Percentiles rank a stretch among this genome's conserved stretches.
These are phyloP conservation scores for Bos javanicus DNA, from an alignment of 2,113 vertebrate genomes.

Conservation along the genomic window DNA sequence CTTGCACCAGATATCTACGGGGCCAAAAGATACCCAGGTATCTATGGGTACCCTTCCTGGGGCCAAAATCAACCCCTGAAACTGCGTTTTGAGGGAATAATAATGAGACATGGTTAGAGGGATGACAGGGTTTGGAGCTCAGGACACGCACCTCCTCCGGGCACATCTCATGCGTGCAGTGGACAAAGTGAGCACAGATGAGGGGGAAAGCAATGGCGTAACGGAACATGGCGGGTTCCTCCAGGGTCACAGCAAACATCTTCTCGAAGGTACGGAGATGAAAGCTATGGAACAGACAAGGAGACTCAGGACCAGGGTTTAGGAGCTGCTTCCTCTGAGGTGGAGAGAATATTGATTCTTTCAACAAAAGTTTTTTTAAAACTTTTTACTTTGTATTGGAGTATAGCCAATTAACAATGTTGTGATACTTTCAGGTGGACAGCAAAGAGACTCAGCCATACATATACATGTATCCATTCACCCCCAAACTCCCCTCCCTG, in stretches of 20 bases:
- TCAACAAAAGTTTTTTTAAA: background rate
- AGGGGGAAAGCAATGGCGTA: slow-evolving; percentile 89
- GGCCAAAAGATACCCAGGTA: background rate
- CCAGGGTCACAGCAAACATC: slow-evolving; percentile 86
- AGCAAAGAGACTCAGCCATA: background rate
- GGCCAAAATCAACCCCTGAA: background rate
- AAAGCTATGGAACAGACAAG: slow-evolving; percentile 80
- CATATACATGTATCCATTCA: background rate
- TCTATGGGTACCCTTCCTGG: background rate
- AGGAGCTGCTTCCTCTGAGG: background rate
- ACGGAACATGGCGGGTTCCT: slow-evolving; percentile 86
- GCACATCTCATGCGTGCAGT: slow-evolving; percentile 86
- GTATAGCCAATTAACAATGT: background rate
- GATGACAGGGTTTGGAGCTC: background rate
- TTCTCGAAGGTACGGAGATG: slow-evolving; percentile 88
- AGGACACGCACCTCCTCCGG: slow-evolving; percentile 92
- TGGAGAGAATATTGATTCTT: background rate
- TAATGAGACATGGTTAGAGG: background rate
- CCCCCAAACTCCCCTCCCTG: background rate
- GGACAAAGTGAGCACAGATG: slow-evolving; percentile 87
- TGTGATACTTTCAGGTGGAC: background rate
- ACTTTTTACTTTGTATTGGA: background rate
- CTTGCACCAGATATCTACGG: background rate
- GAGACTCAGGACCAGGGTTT: background rate
- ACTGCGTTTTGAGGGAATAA: background rate